These are phyloP conservation scores for Cheirogaleus medius DNA, from an alignment of 2,113 vertebrate species.

Conservation along the genomic window DNA sequence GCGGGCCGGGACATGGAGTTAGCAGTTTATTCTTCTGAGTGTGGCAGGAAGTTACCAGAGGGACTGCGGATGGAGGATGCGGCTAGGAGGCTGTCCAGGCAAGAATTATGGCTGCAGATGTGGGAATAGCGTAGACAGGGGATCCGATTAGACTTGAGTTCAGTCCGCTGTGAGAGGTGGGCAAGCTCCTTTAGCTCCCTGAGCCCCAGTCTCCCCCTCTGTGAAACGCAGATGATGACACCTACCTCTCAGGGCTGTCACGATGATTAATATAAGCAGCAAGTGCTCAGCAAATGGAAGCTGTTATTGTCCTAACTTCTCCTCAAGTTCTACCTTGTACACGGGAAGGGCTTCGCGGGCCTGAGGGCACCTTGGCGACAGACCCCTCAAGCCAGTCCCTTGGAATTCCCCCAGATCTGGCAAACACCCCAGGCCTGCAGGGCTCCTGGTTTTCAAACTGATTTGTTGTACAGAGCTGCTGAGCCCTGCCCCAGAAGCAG, in stretches of 20 bases:
- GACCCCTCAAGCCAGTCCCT: background rate
- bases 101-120: background rate
- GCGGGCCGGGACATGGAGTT: background rate
- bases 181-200: background rate
- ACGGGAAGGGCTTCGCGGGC: background rate
- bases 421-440: background rate
- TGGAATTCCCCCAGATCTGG: background rate
- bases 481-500: background rate
- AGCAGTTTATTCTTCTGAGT: background rate
- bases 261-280: background rate
- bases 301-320: background rate
- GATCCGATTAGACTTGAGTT: accelerated
- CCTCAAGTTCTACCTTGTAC: background rate
- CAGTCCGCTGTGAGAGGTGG: background rate
- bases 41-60: background rate
- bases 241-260: too few relatives aligned
- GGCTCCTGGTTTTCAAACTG: background rate
- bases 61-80: background rate
- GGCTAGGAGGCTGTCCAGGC: background rate
- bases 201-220: background rate
- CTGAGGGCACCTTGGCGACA: background rate
- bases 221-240: background rate
- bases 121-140: accelerated
- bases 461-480: too few relatives aligned
- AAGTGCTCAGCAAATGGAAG: background rate